Base-by-base conservation (phyloP, 2,797 vertebrate genomes). In the Calcarius lapponicus region DNA sequence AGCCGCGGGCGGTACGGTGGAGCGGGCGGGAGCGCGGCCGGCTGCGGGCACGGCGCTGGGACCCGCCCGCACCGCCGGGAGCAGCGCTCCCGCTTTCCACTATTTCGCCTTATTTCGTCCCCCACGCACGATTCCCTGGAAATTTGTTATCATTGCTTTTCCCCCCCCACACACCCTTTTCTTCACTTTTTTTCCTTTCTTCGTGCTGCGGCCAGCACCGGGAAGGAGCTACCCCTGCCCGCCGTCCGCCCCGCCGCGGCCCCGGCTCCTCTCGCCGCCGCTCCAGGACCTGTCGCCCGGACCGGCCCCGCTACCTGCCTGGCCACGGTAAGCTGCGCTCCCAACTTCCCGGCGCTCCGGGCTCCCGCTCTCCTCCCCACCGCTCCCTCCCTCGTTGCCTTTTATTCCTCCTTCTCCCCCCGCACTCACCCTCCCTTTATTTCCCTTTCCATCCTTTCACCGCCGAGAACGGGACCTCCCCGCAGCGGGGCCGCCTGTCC, bases 11-110 rank as follows among this genome's bases (percentile, higher is more conserved):
- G 70, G 61, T 67, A 31, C 70, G 71, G 86, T 31, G 79, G 56
- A 69, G 84, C 84, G 84, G 90, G 85, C 45, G 80, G 86, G 90
- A 84, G 92, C 36, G n/a, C 60, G 80, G 83, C 75, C 67, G 90
- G 75, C 92, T 88, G 87, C 87, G 87, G 92, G 83, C 90, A 79
- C 86, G n/a, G 92, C 75, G 67, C 83, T 81, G 90, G 80, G 90
- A 88, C 87, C 80, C 87, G 75, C 87, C 92, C 80, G 94, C 94
- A 74, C 66, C 17, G 57, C 90, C 71, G 47, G 64, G 57, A 92
- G 38, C 71, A 62, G 80, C 69, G 25, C 85, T 91, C 84, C 81
- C 47, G 56, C 73, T 93, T 80, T 34, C 24, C 85, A 48, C 60
- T 80, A 40, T 56, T 89, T 76, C 51, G 17, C 60, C 22, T 72